phyloP scores from a whole-genome alignment of 1,140 invertebrate species.

The Penaeus vannamei region DNA sequence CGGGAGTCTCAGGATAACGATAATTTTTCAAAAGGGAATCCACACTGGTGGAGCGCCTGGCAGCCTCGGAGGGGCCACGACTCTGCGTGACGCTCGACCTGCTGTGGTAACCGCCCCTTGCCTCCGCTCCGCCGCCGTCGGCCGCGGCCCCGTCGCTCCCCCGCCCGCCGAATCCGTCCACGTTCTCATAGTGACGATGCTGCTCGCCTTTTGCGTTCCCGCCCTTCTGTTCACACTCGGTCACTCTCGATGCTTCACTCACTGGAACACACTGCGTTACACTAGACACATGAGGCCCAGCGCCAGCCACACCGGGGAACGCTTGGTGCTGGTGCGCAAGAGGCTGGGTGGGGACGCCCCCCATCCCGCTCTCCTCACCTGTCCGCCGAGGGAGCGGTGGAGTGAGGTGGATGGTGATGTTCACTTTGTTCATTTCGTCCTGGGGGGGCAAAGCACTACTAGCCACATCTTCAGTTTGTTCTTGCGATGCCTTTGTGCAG shows the following conservation, averaged over 20 bases:
- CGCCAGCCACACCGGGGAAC: neutral
- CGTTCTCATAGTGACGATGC: constrained; percentile 20
- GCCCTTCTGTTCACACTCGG: neutral
- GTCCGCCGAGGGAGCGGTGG: constrained; percentile 33
- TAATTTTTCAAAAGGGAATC: constrained; percentile 17
- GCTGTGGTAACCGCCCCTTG: neutral
- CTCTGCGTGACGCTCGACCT: neutral
- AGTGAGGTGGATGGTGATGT: constrained; percentile 52
- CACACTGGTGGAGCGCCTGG: constrained; percentile 29
- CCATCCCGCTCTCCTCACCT: neutral
- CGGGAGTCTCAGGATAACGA: neutral
- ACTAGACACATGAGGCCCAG: too few relatives aligned
- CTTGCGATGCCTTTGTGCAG: neutral
- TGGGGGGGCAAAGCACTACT: neutral
- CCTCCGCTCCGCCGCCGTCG: neutral
- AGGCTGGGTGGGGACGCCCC: neutral
- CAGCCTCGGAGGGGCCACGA: neutral
- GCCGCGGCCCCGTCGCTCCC: neutral
- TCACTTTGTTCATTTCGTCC: constrained; percentile 50
- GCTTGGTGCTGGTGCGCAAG: neutral
- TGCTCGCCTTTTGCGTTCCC: neutral
- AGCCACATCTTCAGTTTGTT: neutral
- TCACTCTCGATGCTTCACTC: neutral
- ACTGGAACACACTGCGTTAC: neutral
- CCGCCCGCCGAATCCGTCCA: neutral